A percentile compares a stretch with the other conserved stretches of the same genome.
Conservation (phyloP, 2,113 vertebrate genomes). For the Terrapene triunguis region DNA sequence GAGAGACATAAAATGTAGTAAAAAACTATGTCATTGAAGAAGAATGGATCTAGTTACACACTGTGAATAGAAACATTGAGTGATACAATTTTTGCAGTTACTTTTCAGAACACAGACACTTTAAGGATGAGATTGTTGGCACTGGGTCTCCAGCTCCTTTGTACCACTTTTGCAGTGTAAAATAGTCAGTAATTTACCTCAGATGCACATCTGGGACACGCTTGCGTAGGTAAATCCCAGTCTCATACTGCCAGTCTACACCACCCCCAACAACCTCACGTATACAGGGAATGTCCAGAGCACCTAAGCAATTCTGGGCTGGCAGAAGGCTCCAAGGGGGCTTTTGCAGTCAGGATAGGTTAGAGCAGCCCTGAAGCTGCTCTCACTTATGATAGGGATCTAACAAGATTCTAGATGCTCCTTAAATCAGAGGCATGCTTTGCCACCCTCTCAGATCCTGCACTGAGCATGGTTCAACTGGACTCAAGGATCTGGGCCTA, state of each 20-base stretch:
- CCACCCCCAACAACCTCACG: no score
- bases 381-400: no score
- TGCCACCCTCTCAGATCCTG: not conserved
- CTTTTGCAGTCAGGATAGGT: no score
- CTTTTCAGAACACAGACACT: accelerated
- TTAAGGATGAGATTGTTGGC: not conserved
- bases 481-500: not conserved
- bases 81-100: not conserved
- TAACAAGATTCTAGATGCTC: no score
- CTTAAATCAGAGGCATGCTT: no score
- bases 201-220: no score
- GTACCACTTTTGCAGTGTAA: not conserved
- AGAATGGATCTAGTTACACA: not conserved
- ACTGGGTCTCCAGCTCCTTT: not conserved
- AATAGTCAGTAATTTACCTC: not conserved
- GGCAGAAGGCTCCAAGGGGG: no score
- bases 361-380: no score
- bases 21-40: not conserved
- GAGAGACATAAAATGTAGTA: not conserved
- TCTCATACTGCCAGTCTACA: not conserved
- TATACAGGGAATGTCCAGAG: no score
- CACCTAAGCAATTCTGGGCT: no score
- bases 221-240: not conserved
- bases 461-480: not conserved
- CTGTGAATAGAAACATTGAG: not conserved